Conservation (phyloP, 2,797 vertebrate genomes). For the Microctenopoma steveboyesi region DNA sequence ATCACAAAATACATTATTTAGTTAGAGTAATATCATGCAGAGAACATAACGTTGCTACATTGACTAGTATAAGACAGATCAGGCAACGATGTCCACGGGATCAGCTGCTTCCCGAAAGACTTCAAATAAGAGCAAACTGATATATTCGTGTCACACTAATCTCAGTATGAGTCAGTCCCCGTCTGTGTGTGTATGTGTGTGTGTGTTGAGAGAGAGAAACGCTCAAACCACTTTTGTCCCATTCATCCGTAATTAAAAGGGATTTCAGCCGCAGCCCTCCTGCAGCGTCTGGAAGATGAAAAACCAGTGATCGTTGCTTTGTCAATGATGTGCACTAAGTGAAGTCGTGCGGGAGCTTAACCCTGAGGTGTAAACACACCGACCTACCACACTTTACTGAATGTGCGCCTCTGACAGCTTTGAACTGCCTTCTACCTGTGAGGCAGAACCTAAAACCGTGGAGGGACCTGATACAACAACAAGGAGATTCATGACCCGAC, state of each 20-base stretch:
- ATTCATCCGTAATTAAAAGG: constrained; percentile 41
- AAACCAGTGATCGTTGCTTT: constrained; percentile 18
- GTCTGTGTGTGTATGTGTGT: not conserved
- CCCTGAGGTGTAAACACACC: constrained; percentile 10
- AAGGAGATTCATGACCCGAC: not conserved
- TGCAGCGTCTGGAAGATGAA: constrained; percentile 23
- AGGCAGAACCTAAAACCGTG: not conserved
- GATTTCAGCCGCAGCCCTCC: constrained; percentile 33
- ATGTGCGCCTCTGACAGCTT: not conserved
- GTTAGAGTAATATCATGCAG: not conserved
- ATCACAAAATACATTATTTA: not conserved
- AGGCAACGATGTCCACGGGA: not conserved
- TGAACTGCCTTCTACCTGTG: not conserved
- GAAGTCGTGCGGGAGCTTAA: constrained; percentile 22
- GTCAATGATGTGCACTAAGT: constrained; percentile 21
- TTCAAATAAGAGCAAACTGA: not conserved
- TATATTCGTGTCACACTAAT: not conserved
- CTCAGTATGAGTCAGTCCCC: constrained; percentile 7
- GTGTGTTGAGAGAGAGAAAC: not conserved
- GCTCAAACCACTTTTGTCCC: constrained; percentile 15
- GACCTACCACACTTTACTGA: not conserved
- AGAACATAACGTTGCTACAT: not conserved
- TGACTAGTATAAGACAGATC: not conserved
- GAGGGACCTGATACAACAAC: not conserved
- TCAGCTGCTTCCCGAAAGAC: constrained; percentile 3